Evolutionary conservation across 2,888 invertebrate species (phyloP).

Genomic region (Callimorpha dominula): DNA sequence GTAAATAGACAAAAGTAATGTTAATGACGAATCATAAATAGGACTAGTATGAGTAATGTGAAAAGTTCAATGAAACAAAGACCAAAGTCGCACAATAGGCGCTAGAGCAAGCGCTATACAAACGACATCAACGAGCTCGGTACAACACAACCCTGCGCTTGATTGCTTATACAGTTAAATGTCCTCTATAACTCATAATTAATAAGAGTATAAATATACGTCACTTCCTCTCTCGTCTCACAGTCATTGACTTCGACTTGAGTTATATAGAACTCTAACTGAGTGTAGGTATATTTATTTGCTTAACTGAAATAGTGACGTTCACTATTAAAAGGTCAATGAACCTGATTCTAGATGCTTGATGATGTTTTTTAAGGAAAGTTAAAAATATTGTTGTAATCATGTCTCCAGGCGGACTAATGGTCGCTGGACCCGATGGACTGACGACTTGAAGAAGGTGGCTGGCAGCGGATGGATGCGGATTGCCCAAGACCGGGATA

Average conservation of each 20-base stretch:
- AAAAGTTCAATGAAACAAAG: conserved; percentile 24
- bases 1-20: background rate
- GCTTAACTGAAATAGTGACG: conserved; percentile 1
- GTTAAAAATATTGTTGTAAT: background rate
- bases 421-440: too few relatives aligned
- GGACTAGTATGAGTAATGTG: conserved; percentile 12
- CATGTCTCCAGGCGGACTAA: background rate
- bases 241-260: conserved; percentile 48
- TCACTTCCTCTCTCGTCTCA: conserved; percentile 37
- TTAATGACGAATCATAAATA: background rate
- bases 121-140: conserved; percentile 83
- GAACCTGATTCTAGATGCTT: background rate
- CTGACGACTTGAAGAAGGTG: too few relatives aligned
- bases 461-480: too few relatives aligned
- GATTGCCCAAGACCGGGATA: too few relatives aligned
- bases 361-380: background rate
- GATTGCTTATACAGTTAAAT: conserved; percentile 50
- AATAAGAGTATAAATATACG: conserved; percentile 40
- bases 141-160: conserved; percentile 50
- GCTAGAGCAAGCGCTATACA: conserved; percentile 60
- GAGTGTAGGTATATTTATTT: background rate
- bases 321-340: conserved; percentile 10
- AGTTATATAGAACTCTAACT: conserved; percentile 24
- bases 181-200: conserved; percentile 45
- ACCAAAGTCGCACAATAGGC: conserved; percentile 26